Evolutionary conservation across 2,797 vertebrate species (phyloP).

Genomic region (Crocodylus rhombifer): DNA sequence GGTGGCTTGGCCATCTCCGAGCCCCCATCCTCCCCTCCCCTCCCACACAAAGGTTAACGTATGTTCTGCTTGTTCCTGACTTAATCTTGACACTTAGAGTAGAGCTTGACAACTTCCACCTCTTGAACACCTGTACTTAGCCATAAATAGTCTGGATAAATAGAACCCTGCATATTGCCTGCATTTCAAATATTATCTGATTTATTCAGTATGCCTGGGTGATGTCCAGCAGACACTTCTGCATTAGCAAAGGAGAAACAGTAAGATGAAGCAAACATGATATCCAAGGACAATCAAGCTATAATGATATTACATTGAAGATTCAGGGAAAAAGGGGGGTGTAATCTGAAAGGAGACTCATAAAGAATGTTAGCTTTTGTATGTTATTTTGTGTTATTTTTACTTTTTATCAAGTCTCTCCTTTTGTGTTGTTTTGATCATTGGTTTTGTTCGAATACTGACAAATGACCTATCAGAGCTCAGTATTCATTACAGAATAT

Average conservation of each 20-base stretch:
- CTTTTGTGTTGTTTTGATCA: neutral
- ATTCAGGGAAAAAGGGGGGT: conserved; percentile 67
- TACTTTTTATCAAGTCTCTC: conserved; percentile 18
- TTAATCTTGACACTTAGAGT: too few species aligned
- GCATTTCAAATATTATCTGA: neutral
- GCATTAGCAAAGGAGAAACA: conserved; percentile 19
- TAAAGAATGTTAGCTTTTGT: neutral
- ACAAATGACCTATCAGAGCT: conserved; percentile 15
- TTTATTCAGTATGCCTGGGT: conserved; percentile 26
- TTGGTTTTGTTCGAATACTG: conserved; percentile 8
- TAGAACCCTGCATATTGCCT: neutral
- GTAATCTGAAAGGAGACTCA: conserved; percentile 42
- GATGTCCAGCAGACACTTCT: neutral
- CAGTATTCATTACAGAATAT: neutral
- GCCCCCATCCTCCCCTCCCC: too few species aligned
- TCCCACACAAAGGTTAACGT: too few species aligned
- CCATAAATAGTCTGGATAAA: neutral
- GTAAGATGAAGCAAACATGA: conserved; percentile 26
- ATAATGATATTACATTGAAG: conserved; percentile 24
- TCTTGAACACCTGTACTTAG: neutral
- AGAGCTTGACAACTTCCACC: too few species aligned
- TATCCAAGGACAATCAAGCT: conserved; percentile 49
- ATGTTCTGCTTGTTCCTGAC: too few species aligned
- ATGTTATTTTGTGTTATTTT: conserved; percentile 26
- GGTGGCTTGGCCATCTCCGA: too few species aligned